Percentiles rank a stretch among this genome's conserved stretches.
phyloP scores from a whole-genome alignment of 2,113 vertebrate species.

The Rhynchomys soricoides region DNA sequence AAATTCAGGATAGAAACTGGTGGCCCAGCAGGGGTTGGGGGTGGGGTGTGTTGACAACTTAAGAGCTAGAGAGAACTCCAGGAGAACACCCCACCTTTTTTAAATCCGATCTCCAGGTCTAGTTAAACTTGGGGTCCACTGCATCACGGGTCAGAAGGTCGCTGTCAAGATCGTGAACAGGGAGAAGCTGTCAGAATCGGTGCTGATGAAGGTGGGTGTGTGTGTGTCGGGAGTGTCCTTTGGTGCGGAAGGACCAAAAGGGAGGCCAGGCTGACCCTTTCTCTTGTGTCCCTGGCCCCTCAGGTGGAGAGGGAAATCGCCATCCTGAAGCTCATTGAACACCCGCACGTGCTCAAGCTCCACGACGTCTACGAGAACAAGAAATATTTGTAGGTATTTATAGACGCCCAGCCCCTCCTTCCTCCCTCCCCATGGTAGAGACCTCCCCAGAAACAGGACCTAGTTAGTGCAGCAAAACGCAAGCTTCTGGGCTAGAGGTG shows the following conservation, averaged over 20 bases:
- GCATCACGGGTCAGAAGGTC: constrained; percentile 95
- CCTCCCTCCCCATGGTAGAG: not conserved
- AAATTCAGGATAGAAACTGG: not conserved
- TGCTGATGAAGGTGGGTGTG: constrained; percentile 93
- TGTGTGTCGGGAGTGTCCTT: accelerated
- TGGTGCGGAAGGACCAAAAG: accelerated
- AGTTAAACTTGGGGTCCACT: constrained; percentile 95
- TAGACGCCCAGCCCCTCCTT: constrained; percentile 65
- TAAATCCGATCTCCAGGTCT: constrained; percentile 85
- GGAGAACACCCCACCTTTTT: constrained; percentile 18
- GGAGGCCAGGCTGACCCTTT: not conserved
- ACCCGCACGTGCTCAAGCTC: constrained; percentile 96
- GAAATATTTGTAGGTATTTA: constrained; percentile 96
- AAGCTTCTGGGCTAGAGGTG: not conserved
- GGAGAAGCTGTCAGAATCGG: constrained; percentile 95
- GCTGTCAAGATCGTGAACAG: constrained; percentile 97
- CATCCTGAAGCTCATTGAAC: constrained; percentile 96
- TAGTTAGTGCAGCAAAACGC: not conserved
- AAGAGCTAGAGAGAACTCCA: constrained; percentile 80
- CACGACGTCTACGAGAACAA: constrained; percentile 97
- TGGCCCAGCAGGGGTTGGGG: constrained; percentile 46
- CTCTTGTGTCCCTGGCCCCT: not conserved
- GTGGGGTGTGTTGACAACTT: not conserved
- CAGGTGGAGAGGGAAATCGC: constrained; percentile 97
- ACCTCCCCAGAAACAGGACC: not conserved